These are phyloP conservation scores for Pseudocheirus occidentalis DNA, from an alignment of 2,797 vertebrate species.

Conservation along the genomic window DNA sequence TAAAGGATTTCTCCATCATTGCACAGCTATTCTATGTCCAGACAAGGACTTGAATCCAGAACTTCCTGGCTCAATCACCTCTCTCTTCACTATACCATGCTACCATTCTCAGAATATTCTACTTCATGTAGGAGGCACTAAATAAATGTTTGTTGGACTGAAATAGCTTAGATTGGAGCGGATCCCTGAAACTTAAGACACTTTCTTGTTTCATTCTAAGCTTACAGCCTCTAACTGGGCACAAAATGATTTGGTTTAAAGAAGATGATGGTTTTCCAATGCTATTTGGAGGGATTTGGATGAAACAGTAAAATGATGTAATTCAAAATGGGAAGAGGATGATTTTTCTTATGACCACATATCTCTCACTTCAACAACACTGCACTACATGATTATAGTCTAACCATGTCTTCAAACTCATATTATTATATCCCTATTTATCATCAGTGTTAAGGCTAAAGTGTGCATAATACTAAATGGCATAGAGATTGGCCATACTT, in stretches of 20 bases:
- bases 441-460: constrained; percentile 41
- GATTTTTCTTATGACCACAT: background rate
- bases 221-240: background rate
- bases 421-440: background rate
- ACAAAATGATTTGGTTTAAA: background rate
- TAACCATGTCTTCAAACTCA: background rate
- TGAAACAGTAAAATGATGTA: background rate
- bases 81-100: background rate
- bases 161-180: background rate
- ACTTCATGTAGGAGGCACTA: background rate
- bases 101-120: background rate
- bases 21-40: background rate
- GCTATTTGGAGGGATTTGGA: background rate
- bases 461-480: background rate
- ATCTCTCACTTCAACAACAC: constrained; percentile 5
- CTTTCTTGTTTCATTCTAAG: constrained; percentile 3
- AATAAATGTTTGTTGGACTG: background rate
- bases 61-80: background rate
- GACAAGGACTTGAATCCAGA: constrained; percentile 17
- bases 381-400: background rate
- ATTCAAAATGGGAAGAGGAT: background rate
- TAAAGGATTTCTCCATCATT: background rate
- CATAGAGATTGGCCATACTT: background rate
- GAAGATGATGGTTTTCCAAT: background rate
- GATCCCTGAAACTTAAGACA: background rate